Conservation (phyloP, 2,888 invertebrate species). For the Rhagium mordax region DNA sequence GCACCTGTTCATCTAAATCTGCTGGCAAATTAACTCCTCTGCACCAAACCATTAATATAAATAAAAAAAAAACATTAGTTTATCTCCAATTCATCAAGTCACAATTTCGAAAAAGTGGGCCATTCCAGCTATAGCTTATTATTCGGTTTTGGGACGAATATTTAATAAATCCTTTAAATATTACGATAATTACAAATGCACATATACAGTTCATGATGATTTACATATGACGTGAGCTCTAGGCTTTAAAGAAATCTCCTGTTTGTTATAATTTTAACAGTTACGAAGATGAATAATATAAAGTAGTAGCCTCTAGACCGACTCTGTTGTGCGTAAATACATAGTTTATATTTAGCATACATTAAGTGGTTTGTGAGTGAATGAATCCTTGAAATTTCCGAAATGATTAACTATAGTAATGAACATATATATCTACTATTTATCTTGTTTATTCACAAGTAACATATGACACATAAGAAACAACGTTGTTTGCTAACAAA, state of each 20-base stretch:
- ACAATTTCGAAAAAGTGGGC: too few relatives aligned
- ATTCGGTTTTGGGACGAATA: too few relatives aligned
- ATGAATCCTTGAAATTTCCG: conserved; percentile 9
- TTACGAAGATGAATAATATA: not conserved
- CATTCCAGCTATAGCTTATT: too few relatives aligned
- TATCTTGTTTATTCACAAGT: not conserved
- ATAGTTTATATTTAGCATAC: conserved; percentile 1
- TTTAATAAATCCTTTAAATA: too few relatives aligned
- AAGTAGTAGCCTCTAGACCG: not conserved
- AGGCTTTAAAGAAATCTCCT: not conserved
- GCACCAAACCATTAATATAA: too few relatives aligned
- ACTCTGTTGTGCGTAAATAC: not conserved
- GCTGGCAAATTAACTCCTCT: too few relatives aligned
- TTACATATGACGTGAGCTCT: not conserved
- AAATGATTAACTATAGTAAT: conserved; percentile 19
- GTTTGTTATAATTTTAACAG: not conserved
- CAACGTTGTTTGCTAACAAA: not conserved
- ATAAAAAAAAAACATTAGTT: too few relatives aligned
- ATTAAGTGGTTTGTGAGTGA: conserved; percentile 10
- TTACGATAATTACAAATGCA: too few relatives aligned
- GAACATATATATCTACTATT: not conserved
- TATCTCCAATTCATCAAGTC: too few relatives aligned
- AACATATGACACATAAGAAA: not conserved
- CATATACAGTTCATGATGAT: too few relatives aligned
- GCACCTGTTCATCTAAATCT: too few relatives aligned